Evolutionary conservation across 1,140 invertebrate species (phyloP), one percentile per base, ranked within the genome.

Genomic region (Hirudo medicinalis): DNA sequence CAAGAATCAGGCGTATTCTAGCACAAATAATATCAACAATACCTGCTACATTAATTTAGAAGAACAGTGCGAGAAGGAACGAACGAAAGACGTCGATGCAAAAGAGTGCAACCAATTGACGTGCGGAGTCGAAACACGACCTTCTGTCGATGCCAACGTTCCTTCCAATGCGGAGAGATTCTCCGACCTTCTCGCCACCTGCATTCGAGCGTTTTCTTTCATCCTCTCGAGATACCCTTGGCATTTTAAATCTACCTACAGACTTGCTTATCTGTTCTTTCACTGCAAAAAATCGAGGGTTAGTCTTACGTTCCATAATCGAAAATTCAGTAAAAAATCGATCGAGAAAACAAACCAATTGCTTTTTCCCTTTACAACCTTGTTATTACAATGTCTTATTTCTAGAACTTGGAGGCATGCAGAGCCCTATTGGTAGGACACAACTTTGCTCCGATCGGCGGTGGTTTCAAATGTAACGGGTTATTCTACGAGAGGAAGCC

Each of bases 161-260:
- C 6, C 75, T 74, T 20, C 69, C 67, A 68, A 75, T 54, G 70
- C 72, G 79, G 82, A 43, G 76, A 87, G 17, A 83, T 85, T 54
- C 40, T 72, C 72, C 78, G 53, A 19, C 20, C 71, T 82, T 60
- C 75, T 81, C 77, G 74, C 78, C 20, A 78, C 83, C 22, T 93
- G 91, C 80, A 77, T 92, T 29, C 84, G 85, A 76, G 91, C 90
- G 22, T 80, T 96, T 66, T 88, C 91, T 82, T 86, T 91, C 74
- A 95, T 92, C 79, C 85, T 91, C 6, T 85, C 86, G 67, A 83
- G 92, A 55, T 93, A 93, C 82, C 88, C 90, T 0, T 89, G 91
- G 75, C 92, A 97, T 83, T 95, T 94, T 80, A 96, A 96, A 82
- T 90, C 91, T 0, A 84, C 92, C 36, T 95, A 94, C 80, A 85